phyloP scores from a whole-genome alignment of 2,888 invertebrate genomes.

The Hydriomena furcata region DNA sequence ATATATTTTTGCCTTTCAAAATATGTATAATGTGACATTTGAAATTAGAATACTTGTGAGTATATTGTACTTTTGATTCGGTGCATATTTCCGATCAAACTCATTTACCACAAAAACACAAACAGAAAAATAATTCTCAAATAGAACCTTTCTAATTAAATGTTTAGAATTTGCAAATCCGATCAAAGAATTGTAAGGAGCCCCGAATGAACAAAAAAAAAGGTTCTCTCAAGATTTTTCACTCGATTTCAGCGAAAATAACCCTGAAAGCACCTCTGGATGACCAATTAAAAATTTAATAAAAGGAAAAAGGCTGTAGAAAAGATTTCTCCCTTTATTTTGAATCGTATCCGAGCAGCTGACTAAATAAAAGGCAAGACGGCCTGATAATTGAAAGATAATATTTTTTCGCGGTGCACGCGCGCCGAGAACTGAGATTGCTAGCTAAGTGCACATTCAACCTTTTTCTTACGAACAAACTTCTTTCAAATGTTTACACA shows the following conservation, averaged over 20 bases:
- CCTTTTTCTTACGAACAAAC: conserved; percentile 39
- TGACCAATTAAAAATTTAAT: conserved; percentile 41
- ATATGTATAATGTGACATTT: too few species aligned
- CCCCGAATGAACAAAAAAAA: conserved; percentile 13
- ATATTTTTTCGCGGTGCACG: conserved; percentile 64
- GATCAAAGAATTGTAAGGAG: conserved; percentile 26
- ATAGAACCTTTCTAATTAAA: conserved; percentile 10
- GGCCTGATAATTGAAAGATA: conserved; percentile 69
- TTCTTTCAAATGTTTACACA: conserved; percentile 43
- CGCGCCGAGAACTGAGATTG: conserved; percentile 39
- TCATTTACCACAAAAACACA: neutral
- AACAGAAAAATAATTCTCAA: conserved; percentile 8
- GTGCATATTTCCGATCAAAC: neutral
- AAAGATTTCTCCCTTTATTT: conserved; percentile 52
- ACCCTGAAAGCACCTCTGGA: conserved; percentile 27
- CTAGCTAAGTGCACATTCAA: conserved; percentile 44
- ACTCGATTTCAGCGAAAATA: conserved; percentile 31
- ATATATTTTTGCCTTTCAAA: too few species aligned
- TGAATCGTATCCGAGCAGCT: conserved; percentile 59
- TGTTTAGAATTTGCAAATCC: conserved; percentile 22
- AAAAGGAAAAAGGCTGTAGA: conserved; percentile 29
- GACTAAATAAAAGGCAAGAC: conserved; percentile 61
- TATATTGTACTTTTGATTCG: neutral
- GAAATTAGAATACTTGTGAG: too few species aligned
- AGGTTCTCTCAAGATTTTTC: conserved; percentile 29